These are phyloP conservation scores for Martes martes DNA, from an alignment of 2,113 vertebrate genomes.

Conservation along the genomic window DNA sequence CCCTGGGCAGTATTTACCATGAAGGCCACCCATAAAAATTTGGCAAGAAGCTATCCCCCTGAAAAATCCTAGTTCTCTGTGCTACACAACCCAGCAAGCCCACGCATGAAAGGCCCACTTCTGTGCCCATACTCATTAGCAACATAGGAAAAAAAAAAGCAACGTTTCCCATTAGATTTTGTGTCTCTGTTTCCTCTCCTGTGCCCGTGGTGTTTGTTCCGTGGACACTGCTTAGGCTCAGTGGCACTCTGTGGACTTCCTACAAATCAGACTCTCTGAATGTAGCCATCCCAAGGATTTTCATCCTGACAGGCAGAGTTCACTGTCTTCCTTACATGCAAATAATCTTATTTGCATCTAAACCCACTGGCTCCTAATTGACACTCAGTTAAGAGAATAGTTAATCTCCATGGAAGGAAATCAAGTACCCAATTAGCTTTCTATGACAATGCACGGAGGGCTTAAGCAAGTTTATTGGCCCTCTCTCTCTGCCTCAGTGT, in stretches of 20 bases:
- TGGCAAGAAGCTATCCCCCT: not conserved
- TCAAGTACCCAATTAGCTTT: not conserved
- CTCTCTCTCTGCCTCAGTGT: not conserved
- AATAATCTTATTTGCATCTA: not conserved
- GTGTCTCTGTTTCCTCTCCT: not conserved
- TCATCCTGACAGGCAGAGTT: not conserved
- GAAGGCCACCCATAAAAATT: not conserved
- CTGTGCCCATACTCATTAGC: not conserved
- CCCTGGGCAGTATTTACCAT: not conserved
- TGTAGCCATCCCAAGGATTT: not conserved
- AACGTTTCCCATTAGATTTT: not conserved
- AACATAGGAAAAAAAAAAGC: not conserved
- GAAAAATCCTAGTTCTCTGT: not conserved
- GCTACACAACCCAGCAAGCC: not conserved
- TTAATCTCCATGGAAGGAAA: not conserved
- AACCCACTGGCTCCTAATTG: not conserved
- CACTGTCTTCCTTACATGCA: not conserved
- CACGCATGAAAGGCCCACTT: not conserved
- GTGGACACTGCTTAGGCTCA: not conserved
- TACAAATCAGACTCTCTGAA: not conserved
- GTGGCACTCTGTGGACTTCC: not conserved
- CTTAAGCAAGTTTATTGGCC: not conserved
- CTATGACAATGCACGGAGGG: not conserved
- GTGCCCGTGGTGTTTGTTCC: not conserved
- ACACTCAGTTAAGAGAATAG: not conserved